These are phyloP conservation scores for Amblyjoppa proteus DNA, from an alignment of 2,888 invertebrate species.

Conservation along the genomic window DNA sequence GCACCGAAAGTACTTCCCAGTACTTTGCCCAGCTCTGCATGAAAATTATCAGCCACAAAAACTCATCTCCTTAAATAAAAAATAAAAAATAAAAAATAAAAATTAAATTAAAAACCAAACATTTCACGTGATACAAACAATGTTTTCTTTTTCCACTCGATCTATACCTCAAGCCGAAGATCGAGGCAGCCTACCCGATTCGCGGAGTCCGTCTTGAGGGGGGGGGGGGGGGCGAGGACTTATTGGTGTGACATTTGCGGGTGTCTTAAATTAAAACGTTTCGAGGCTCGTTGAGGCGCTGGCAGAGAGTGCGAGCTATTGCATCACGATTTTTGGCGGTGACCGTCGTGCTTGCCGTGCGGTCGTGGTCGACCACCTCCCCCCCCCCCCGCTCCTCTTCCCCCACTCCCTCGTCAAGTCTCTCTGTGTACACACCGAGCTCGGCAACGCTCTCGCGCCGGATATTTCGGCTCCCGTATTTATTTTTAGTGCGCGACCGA, in stretches of 20 bases:
- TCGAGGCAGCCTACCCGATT: too few relatives aligned
- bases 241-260: conserved; percentile 81
- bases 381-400: neutral
- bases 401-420: neutral
- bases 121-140: too few relatives aligned
- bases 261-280: conserved; percentile 83
- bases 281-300: conserved; percentile 46
- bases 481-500: conserved; percentile 54
- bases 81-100: too few relatives aligned
- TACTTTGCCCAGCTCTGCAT: too few relatives aligned
- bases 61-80: too few relatives aligned
- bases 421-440: neutral
- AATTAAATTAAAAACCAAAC: too few relatives aligned
- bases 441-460: conserved; percentile 10
- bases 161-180: too few relatives aligned
- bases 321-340: conserved; percentile 70
- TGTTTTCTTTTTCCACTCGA: too few relatives aligned
- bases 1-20: too few relatives aligned
- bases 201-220: too few relatives aligned
- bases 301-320: conserved; percentile 61
- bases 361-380: conserved; percentile 12
- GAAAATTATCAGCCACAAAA: too few relatives aligned
- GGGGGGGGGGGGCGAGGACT: too few relatives aligned
- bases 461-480: conserved; percentile 47
- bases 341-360: conserved; percentile 34